phyloP scores from a whole-genome alignment of 2,888 invertebrate genomes.

The Caenorhabditis plicata region DNA sequence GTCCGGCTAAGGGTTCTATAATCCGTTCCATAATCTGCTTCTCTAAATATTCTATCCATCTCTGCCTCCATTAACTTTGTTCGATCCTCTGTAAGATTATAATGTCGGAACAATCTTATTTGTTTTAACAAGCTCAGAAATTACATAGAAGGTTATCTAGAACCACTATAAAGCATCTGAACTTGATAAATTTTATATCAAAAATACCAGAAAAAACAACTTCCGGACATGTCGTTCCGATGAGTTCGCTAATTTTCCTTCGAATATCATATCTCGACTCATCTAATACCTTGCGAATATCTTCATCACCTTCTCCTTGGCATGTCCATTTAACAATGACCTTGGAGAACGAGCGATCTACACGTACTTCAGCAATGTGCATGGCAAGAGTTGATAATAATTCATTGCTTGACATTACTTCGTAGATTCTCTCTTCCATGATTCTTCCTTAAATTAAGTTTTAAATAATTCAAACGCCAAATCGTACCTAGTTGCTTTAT shows the following conservation, averaged over 20 bases:
- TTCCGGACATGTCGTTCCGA: constrained; percentile 35
- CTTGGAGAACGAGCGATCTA: constrained; percentile 21
- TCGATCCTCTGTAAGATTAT: constrained; percentile 9
- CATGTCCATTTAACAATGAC: constrained; percentile 19
- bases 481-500: constrained; percentile 23
- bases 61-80: constrained; percentile 30
- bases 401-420: constrained; percentile 29
- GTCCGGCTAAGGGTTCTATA: constrained; percentile 32
- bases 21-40: constrained; percentile 45
- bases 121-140: too few relatives aligned
- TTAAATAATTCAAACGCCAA: background rate
- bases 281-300: constrained; percentile 20
- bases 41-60: constrained; percentile 38
- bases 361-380: constrained; percentile 16
- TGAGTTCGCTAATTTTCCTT: constrained; percentile 20
- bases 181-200: background rate
- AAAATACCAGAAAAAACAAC: constrained; percentile 22
- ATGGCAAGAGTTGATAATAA: constrained; percentile 10
- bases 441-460: constrained; percentile 5
- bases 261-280: constrained; percentile 19
- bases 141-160: background rate
- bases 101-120: background rate
- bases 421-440: constrained; percentile 21
- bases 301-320: constrained; percentile 22
- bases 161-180: background rate